Evolutionary conservation across 2,113 vertebrate species (phyloP).

Genomic region (Percopsis transmontana): DNA sequence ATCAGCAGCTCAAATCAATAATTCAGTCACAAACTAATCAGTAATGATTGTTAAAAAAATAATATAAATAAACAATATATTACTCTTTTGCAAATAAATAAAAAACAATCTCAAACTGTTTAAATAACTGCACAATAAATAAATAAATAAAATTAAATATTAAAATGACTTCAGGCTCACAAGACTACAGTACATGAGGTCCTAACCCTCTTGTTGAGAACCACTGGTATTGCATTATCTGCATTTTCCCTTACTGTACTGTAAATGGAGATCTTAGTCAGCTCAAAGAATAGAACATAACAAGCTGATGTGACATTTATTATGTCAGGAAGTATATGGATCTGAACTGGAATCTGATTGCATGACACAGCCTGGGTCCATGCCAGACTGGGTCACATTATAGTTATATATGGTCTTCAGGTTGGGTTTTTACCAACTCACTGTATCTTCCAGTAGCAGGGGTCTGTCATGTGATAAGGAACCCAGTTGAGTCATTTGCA

Average conservation of each 20-base stretch:
- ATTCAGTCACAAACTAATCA: too few relatives aligned
- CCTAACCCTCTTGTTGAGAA: background rate
- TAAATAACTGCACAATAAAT: too few relatives aligned
- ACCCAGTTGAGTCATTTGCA: too few relatives aligned
- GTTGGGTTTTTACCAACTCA: background rate
- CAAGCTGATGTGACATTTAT: conserved; percentile 12
- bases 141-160: background rate
- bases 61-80: too few relatives aligned
- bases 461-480: too few relatives aligned
- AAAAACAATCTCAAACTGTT: too few relatives aligned
- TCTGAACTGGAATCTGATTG: conserved; percentile 5
- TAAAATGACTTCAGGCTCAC: background rate
- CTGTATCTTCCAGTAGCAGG: too few relatives aligned
- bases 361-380: background rate
- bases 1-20: too few relatives aligned
- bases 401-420: background rate
- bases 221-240: background rate
- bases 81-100: too few relatives aligned
- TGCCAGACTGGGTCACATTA: background rate
- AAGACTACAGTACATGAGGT: too few relatives aligned
- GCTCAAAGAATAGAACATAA: background rate
- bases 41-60: too few relatives aligned
- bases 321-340: conserved; percentile 6
- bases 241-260: background rate
- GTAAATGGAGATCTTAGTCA: background rate